These are phyloP conservation scores for Epiperipatus broadwayi DNA, from an alignment of 2,888 invertebrate genomes.

Conservation along the genomic window DNA sequence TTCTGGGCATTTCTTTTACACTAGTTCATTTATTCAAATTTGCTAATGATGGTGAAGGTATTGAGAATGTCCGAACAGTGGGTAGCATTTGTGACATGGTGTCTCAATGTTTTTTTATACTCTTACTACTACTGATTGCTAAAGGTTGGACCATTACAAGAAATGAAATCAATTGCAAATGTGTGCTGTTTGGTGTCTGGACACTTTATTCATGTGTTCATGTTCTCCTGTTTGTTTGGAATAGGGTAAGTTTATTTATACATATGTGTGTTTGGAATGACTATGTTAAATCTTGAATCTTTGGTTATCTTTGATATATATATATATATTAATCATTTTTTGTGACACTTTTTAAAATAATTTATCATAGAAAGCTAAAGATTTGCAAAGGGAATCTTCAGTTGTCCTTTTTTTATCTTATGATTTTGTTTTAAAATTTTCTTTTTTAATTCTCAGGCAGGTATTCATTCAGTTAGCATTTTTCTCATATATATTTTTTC, in stretches of 20 bases:
- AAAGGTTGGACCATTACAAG: slow-evolving; percentile 94
- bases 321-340: too few relatives aligned
- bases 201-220: slow-evolving; percentile 73
- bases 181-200: slow-evolving; percentile 69
- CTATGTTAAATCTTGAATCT: too few relatives aligned
- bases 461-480: too few relatives aligned
- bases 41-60: slow-evolving; percentile 72
- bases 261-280: too few relatives aligned
- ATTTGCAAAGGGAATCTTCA: too few relatives aligned
- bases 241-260: slow-evolving; percentile 53
- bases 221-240: slow-evolving; percentile 82
- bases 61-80: slow-evolving; percentile 54
- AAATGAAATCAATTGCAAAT: slow-evolving; percentile 67
- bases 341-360: too few relatives aligned
- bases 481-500: too few relatives aligned
- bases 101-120: slow-evolving; percentile 79
- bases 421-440: too few relatives aligned
- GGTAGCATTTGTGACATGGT: slow-evolving; percentile 83
- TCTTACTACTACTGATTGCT: slow-evolving; percentile 68
- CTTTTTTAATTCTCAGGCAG: too few relatives aligned
- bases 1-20: slow-evolving; percentile 64
- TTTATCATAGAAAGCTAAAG: too few relatives aligned
- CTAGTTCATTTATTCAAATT: slow-evolving; percentile 72
- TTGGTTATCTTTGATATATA: too few relatives aligned
- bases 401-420: too few relatives aligned